Evolutionary conservation across 2,797 vertebrate species (phyloP), one percentile per base, ranked within the genome.

Genomic region (Coregonus ussuriensis): DNA sequence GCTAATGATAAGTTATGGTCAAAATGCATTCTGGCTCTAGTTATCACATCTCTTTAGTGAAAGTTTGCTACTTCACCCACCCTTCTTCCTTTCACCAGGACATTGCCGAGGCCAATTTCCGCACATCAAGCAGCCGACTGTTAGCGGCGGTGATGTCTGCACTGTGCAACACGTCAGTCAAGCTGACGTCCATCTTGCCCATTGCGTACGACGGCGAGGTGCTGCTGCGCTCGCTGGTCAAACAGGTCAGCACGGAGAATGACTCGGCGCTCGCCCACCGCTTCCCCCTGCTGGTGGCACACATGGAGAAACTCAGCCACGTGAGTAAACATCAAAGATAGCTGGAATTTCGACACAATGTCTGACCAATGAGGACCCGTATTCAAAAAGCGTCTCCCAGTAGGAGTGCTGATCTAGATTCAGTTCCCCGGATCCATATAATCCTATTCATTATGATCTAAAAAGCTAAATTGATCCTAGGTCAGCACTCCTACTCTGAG

Each of bases 231-330:
- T 98, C 98, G 0, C 94, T 99, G 83, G 96, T 98, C 81, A 99
- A 99, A 78, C 98, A 99, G 93, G 97, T 98, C 87, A 99, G 97
- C 94, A 99, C 98, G 0, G 98, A 99, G 91, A 99, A 99, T 1
- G 98, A 99, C 90, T 98, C 98, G 0, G 95, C 98, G 4, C 92
- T 99, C 5, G 98, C 95, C 87, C 97, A 99, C 85, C 97, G 98
- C 74, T 99, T 99, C 84, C 97, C 98, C 78, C 95, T 99, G 74
- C 90, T 99, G 92, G 98, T 99, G 77, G 95, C 97, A 25, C 96
- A 98, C 84, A 99, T 99, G 98, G 98, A 99, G 90, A 99, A 99
- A 85, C 95, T 99, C 69, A 99, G 98, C 86, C 98, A 99, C 91
- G 98, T 98, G 77, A 90, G 95, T 87, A 56, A 25, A n/a, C 25